phyloP scores from a whole-genome alignment of 2,113 vertebrate genomes.

The Calcarius ornatus region DNA sequence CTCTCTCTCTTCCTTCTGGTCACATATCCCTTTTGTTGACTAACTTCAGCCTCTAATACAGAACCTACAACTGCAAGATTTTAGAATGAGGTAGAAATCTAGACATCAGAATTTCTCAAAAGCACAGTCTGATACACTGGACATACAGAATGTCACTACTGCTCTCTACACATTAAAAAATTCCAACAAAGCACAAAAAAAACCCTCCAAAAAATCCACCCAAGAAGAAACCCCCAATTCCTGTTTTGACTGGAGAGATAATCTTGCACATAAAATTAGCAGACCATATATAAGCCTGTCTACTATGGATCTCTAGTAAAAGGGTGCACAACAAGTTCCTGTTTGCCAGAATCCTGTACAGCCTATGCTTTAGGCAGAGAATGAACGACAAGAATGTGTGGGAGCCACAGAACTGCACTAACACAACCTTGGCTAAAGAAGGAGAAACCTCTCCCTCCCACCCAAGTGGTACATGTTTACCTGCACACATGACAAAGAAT shows the following conservation, averaged over 20 bases:
- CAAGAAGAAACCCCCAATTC: not conserved
- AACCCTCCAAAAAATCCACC: not conserved
- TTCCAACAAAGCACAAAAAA: not conserved
- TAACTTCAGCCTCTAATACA: not conserved
- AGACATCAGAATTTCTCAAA: not conserved
- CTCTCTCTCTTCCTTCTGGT: not conserved
- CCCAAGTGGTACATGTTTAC: not conserved
- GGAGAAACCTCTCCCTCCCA: not conserved
- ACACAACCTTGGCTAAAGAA: not conserved
- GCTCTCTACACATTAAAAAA: not conserved
- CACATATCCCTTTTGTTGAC: fast-evolving
- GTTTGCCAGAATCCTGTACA: not conserved
- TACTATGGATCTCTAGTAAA: not conserved
- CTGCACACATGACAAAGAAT: not conserved
- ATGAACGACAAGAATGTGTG: not conserved
- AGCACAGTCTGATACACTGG: not conserved
- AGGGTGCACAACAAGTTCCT: not conserved
- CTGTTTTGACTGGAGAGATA: not conserved
- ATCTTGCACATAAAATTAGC: not conserved
- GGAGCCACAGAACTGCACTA: not conserved
- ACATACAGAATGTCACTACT: not conserved
- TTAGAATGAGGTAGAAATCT: not conserved
- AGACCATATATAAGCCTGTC: not conserved
- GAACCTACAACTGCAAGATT: not conserved
- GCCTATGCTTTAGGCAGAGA: not conserved